These are phyloP conservation scores for Drosophila tsacasi DNA, from an alignment of 1,140 invertebrate species.

Conservation along the genomic window DNA sequence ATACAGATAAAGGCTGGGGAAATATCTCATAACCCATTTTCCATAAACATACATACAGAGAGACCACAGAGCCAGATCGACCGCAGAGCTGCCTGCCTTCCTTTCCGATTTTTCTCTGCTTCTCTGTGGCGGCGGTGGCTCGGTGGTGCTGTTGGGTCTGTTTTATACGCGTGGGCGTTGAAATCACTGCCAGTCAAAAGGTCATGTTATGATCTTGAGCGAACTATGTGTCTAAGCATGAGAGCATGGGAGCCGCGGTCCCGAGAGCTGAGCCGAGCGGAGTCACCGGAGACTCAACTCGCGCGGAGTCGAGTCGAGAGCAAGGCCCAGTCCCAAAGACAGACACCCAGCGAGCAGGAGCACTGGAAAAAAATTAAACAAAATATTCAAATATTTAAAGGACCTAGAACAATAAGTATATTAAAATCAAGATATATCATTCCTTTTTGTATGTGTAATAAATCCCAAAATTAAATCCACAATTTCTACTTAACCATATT, in stretches of 20 bases:
- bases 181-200: conserved; percentile 84
- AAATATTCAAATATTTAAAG: too few species aligned
- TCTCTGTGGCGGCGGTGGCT: conserved; percentile 8
- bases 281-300: conserved; percentile 18
- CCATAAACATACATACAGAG: conserved; percentile 73
- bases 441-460: too few species aligned
- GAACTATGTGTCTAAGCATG: conserved; percentile 78
- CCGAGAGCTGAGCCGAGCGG: conserved; percentile 39
- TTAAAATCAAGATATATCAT: too few species aligned
- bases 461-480: too few species aligned
- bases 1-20: conserved; percentile 75
- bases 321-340: conserved; percentile 31
- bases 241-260: conserved; percentile 67
- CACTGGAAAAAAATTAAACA: conserved; percentile 9
- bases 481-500: not conserved
- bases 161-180: conserved; percentile 82
- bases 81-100: conserved; percentile 29
- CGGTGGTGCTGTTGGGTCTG: conserved; percentile 68
- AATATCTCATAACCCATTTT: conserved; percentile 83
- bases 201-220: conserved; percentile 84
- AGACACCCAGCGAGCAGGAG: conserved; percentile 31
- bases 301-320: conserved; percentile 28
- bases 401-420: not conserved
- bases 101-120: conserved; percentile 6
- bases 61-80: conserved; percentile 70